These are phyloP conservation scores for Callipepla squamata DNA, from an alignment of 2,113 vertebrate species.

Conservation along the genomic window DNA sequence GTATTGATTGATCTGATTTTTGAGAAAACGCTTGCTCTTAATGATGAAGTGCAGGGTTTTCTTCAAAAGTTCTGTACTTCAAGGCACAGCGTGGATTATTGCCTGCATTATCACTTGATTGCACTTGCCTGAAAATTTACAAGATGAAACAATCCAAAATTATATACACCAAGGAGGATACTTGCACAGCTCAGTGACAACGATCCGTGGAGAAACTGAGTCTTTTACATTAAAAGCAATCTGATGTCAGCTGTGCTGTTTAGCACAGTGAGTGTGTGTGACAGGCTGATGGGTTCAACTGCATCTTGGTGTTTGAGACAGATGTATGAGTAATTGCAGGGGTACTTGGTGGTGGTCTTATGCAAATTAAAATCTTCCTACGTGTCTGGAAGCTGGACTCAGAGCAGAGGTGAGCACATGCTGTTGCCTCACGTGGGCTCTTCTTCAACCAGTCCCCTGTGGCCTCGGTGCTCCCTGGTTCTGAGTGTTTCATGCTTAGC, in stretches of 20 bases:
- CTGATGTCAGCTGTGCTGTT: not conserved
- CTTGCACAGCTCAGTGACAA: not conserved
- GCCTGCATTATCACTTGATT: not conserved
- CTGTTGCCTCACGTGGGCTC: not conserved
- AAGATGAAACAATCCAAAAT: not conserved
- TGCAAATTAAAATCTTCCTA: not conserved
- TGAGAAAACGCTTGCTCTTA: slow-evolving; percentile 13
- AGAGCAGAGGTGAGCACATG: not conserved
- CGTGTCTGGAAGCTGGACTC: not conserved
- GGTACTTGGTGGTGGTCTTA: not conserved
- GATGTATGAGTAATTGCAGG: not conserved
- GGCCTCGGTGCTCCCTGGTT: too few species aligned
- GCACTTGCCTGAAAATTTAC: not conserved
- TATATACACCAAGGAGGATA: not conserved
- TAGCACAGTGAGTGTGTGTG: rapidly evolving
- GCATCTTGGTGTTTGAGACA: not conserved
- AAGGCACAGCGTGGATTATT: not conserved
- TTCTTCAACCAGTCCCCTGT: not conserved
- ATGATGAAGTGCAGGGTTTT: not conserved
- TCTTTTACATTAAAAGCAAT: not conserved
- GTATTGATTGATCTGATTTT: slow-evolving; percentile 17
- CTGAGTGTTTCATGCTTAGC: not conserved
- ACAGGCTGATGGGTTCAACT: not conserved
- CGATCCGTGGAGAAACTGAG: not conserved
- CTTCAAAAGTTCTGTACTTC: not conserved